A percentile compares a stretch with the other conserved stretches of the same genome.
Evolutionary conservation across 1,140 invertebrate genomes (phyloP).

Genomic region (Apis cerana): DNA sequence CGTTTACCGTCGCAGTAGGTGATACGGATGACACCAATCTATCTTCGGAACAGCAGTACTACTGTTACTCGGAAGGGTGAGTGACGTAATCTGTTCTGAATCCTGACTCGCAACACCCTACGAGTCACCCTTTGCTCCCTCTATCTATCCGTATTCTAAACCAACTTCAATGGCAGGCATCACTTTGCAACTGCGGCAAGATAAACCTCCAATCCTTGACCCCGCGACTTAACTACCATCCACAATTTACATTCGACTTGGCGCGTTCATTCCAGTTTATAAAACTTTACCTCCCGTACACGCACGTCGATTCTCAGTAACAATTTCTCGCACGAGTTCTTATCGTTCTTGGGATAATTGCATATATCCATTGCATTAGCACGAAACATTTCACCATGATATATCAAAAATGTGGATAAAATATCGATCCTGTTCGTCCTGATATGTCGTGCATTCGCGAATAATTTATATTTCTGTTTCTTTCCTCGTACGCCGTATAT

Average conservation of each 20-base stretch:
- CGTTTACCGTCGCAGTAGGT: constrained; percentile 8
- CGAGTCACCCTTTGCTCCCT: constrained; percentile 45
- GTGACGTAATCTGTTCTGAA: constrained; percentile 66
- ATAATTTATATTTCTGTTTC: not conserved
- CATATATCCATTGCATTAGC: not conserved
- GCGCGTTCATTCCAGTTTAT: constrained; percentile 68
- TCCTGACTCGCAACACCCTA: constrained; percentile 65
- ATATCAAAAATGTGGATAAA: not conserved
- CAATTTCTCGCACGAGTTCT: constrained; percentile 29
- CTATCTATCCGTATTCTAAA: constrained; percentile 50
- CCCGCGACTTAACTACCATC: constrained; percentile 54
- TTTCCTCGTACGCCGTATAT: not conserved
- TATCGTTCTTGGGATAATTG: constrained; percentile 25
- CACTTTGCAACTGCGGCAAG: constrained; percentile 66
- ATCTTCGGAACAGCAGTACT: constrained; percentile 26
- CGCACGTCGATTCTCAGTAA: constrained; percentile 47
- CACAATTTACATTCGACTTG: constrained; percentile 63
- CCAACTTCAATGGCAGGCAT: constrained; percentile 65
- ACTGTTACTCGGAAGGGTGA: constrained; percentile 21
- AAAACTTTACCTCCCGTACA: constrained; percentile 62
- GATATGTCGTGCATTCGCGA: not conserved
- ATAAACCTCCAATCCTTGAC: constrained; percentile 69
- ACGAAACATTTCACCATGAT: constrained; percentile 23
- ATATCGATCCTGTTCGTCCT: not conserved
- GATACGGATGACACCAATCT: constrained; percentile 39